These are phyloP conservation scores for Syrrhaptes paradoxus DNA, from an alignment of 2,113 vertebrate genomes.

Conservation along the genomic window DNA sequence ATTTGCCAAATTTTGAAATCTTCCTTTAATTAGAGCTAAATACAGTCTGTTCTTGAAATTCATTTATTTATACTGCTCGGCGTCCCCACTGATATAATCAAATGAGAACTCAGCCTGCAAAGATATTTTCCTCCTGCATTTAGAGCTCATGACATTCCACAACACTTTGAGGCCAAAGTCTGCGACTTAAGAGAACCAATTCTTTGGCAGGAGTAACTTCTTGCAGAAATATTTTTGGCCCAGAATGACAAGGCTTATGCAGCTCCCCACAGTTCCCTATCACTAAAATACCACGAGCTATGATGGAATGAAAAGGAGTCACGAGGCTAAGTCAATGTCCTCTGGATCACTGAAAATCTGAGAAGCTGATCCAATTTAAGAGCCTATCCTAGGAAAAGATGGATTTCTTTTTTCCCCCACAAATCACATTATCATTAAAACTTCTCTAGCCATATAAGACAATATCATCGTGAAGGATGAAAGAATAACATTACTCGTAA, in stretches of 20 bases:
- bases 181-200: not conserved
- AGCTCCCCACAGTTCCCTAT: not conserved
- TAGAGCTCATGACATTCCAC: conserved; percentile 26
- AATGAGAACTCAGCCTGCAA: conserved; percentile 19
- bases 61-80: conserved; percentile 11
- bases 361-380: not conserved
- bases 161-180: conserved; percentile 44
- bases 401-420: not conserved
- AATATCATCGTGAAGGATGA: not conserved
- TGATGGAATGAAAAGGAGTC: conserved; percentile 14
- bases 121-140: conserved; percentile 32
- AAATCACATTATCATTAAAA: not conserved
- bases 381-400: not conserved
- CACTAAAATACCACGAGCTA: conserved; percentile 15
- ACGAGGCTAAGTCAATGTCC: not conserved
- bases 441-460: not conserved
- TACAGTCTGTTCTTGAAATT: not conserved
- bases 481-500: not conserved
- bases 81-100: not conserved
- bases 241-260: not conserved
- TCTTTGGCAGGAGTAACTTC: conserved; percentile 15
- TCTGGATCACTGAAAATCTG: not conserved
- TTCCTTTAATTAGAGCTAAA: conserved; percentile 40
- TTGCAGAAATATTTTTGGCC: conserved; percentile 31
- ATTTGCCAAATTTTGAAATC: not conserved